Conservation (phyloP, 2,113 vertebrate genomes). For the Sapayoa aenigma region DNA sequence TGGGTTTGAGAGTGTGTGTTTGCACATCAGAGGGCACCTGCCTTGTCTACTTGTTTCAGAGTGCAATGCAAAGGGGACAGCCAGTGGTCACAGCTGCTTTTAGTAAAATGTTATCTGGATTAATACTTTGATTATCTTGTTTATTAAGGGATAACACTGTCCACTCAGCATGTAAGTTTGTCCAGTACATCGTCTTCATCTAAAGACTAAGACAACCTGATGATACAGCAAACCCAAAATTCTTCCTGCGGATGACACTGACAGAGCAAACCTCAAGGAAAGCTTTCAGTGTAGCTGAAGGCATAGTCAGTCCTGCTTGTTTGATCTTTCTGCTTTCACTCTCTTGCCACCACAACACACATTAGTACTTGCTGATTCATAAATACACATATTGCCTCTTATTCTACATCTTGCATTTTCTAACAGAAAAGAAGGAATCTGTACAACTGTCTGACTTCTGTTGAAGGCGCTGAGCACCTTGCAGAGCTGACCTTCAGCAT, state of each 20-base stretch:
- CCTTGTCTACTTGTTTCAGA: conserved; percentile 28
- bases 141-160: not conserved
- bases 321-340: not conserved
- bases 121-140: not conserved
- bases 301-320: not conserved
- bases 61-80: not conserved
- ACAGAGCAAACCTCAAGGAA: not conserved
- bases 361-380: not conserved
- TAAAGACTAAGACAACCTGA: not conserved
- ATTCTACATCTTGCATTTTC: not conserved
- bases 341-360: not conserved
- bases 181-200: not conserved
- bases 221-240: not conserved
- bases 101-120: not conserved
- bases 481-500: not conserved
- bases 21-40: not conserved
- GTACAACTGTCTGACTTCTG: not conserved
- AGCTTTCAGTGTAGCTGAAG: not conserved
- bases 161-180: not conserved
- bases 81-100: not conserved
- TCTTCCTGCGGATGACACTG: not conserved
- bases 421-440: not conserved
- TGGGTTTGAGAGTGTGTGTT: conserved; percentile 15
- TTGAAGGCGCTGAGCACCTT: not conserved
- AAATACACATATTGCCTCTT: not conserved